These are phyloP conservation scores for Heliconius charithonia DNA, from an alignment of 2,888 invertebrate species.

Conservation along the genomic window DNA sequence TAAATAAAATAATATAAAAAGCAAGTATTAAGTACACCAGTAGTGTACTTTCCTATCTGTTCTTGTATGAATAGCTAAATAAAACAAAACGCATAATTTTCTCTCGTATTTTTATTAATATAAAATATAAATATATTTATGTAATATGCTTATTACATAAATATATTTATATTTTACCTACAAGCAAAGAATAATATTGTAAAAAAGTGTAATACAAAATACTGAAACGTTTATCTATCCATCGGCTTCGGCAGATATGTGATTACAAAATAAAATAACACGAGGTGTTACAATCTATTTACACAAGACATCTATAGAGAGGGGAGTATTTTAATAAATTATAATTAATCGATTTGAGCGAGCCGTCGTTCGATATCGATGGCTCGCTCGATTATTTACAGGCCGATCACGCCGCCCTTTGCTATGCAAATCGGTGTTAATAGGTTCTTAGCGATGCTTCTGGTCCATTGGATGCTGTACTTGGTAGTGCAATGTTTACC, in stretches of 20 bases:
- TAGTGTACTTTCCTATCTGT: too few relatives aligned
- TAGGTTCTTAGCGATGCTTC: constrained; percentile 35
- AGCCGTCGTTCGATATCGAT: constrained; percentile 44
- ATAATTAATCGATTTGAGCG: constrained; percentile 42
- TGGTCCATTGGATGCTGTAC: constrained; percentile 24
- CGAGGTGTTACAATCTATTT: constrained; percentile 30
- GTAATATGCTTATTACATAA: too few relatives aligned
- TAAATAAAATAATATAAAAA: too few relatives aligned
- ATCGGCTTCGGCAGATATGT: background rate
- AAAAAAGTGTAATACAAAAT: background rate
- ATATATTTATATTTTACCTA: background rate
- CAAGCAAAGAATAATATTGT: background rate
- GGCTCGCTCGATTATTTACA: constrained; percentile 52
- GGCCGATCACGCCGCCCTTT: constrained; percentile 56
- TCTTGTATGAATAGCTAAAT: background rate
- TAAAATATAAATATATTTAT: too few relatives aligned
- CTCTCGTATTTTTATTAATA: too few relatives aligned
- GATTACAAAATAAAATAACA: constrained; percentile 12
- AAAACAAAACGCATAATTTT: too few relatives aligned
- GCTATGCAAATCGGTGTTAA: constrained; percentile 57
- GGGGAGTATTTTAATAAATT: constrained; percentile 41
- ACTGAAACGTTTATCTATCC: background rate
- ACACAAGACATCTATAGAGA: constrained; percentile 26
- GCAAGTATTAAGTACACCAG: too few relatives aligned
- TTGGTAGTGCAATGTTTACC: constrained; percentile 10